Conservation (phyloP, 35 echinoderm and acorn worm species). For the Chiridota heheva region DNA sequence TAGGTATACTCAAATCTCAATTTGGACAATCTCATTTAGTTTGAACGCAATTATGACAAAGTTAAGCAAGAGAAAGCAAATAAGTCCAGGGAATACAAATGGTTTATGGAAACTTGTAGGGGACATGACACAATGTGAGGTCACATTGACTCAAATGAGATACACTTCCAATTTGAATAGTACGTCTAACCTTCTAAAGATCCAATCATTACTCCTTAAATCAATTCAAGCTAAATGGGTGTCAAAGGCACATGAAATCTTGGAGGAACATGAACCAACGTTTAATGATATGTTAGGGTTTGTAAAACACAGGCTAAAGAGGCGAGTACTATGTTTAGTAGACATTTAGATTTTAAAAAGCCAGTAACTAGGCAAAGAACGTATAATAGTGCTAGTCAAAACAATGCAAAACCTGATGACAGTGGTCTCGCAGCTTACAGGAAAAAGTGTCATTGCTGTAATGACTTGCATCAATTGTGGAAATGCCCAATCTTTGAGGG, state of each 20-base stretch:
- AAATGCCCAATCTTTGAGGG: slow-evolving; percentile 8
- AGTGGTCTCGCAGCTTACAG: background rate
- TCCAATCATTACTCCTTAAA: slow-evolving; percentile 16
- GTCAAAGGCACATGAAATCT: slow-evolving; percentile 40
- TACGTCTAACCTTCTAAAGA: slow-evolving; percentile 8
- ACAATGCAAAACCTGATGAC: background rate
- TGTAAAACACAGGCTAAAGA: slow-evolving; percentile 33
- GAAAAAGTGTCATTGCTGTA: slow-evolving; percentile 29
- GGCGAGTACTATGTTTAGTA: slow-evolving; percentile 46
- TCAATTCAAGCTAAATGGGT: slow-evolving; percentile 38
- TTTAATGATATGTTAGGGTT: slow-evolving; percentile 31
- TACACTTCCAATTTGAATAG: slow-evolving; percentile 9
- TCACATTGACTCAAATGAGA: background rate
- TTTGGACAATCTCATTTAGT: slow-evolving; percentile 38
- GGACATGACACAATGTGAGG: slow-evolving; percentile 19
- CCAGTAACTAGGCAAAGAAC: slow-evolving; percentile 15
- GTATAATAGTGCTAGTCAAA: background rate
- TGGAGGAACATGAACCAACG: slow-evolving; percentile 26
- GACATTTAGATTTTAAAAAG: slow-evolving; percentile 25
- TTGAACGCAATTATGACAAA: slow-evolving; percentile 26
- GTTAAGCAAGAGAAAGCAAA: background rate
- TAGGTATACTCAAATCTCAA: slow-evolving; percentile 24
- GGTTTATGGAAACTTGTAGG: slow-evolving; percentile 17
- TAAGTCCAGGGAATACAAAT: background rate
- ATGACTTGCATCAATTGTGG: slow-evolving; percentile 23